Base-by-base conservation (phyloP, 2,113 vertebrate genomes). In the Siniperca knerii region DNA sequence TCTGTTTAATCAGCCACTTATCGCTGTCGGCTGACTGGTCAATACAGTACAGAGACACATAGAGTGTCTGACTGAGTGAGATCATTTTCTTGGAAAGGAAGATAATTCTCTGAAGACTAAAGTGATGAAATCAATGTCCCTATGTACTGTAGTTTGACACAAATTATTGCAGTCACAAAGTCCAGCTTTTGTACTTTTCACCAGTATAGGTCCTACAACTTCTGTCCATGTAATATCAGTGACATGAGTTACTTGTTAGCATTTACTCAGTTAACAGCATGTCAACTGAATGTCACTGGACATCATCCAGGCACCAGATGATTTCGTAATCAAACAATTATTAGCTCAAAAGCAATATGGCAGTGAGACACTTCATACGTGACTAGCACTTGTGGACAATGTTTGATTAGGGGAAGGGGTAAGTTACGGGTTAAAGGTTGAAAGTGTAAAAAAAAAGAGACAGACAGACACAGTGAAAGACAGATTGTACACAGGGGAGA, bases 381-480 rank as follows among this genome's bases (percentile, higher is more conserved):
- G 70, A 80, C 66, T 42, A 37, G 12, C 37, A 23, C 35, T 21
- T 35, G 18, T 46, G 4, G 50, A 67, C 66, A n/a, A 8, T 52
- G 75, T 88, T 86, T 91, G 58, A 91, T 62, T 46, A 83, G 77
- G 64, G 79, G 52, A 76, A 48, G 65, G 71, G 87, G 68, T 76
- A 44, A 78, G 72, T 52, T 37, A 69, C 67, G 84, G 93, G 84
- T 91, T 11, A 89, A 93, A 93, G 92, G 86, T 84, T 35, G 68
- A 86, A 70, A 78, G 74, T 71, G 29, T 29, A 29, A 29, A 29
- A 29, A 29, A 29, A 29, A 29, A 29, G 29, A 88, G 72, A 79
- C 37, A 21, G 71, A 50, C 37, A 71, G 76, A 83, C 25, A 65
- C 58, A 61, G 54, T 48, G 25, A 77, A 29, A 68, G 54, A 74